These are phyloP conservation scores for Thunnus albacares DNA, from an alignment of 2,797 vertebrate genomes.

Conservation along the genomic window DNA sequence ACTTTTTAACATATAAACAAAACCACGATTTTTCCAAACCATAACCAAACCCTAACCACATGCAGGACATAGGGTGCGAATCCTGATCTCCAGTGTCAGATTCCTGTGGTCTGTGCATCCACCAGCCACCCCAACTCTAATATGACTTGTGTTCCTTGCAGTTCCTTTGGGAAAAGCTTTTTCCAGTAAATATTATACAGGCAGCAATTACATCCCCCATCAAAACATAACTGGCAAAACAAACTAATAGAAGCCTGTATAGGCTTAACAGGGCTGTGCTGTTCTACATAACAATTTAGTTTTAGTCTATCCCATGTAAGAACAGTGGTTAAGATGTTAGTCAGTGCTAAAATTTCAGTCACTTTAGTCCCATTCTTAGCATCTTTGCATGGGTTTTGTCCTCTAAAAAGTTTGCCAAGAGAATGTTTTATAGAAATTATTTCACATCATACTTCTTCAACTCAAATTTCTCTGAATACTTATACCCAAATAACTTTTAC, in stretches of 20 bases:
- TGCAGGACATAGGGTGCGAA: neutral
- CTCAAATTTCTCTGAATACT: constrained; percentile 27
- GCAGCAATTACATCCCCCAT: neutral
- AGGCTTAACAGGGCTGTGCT: neutral
- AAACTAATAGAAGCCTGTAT: neutral
- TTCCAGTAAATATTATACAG: neutral
- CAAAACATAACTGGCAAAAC: neutral
- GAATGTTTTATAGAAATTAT: constrained; percentile 6
- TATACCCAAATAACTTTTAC: neutral
- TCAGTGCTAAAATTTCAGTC: neutral
- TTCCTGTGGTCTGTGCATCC: too few species aligned
- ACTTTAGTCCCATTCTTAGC: too few species aligned
- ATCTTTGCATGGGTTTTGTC: neutral
- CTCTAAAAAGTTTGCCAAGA: neutral
- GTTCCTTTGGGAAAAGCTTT: neutral
- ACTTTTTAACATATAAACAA: too few species aligned
- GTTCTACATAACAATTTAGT: neutral
- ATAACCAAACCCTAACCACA: neutral
- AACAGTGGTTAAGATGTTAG: neutral
- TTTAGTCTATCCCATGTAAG: neutral
- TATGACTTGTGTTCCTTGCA: neutral
- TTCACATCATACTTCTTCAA: constrained; percentile 2
- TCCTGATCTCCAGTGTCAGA: neutral
- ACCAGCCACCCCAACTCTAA: too few species aligned
- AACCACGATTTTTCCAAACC: too few species aligned